These are phyloP conservation scores for Pteria penguin DNA, from an alignment of 2,888 invertebrate species.

Conservation along the genomic window DNA sequence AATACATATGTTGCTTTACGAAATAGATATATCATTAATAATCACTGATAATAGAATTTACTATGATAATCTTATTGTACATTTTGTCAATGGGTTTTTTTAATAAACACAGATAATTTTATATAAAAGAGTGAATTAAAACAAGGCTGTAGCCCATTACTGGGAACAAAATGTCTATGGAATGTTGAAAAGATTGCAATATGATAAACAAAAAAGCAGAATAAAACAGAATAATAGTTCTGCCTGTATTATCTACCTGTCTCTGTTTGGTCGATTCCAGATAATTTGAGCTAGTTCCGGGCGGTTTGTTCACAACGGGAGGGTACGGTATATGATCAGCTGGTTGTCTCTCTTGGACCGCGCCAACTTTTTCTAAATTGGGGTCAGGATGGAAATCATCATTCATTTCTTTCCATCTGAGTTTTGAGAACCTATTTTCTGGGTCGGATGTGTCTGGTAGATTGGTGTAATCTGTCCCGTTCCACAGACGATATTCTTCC, in stretches of 20 bases:
- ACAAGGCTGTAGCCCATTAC: too few species aligned
- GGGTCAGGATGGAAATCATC: conserved; percentile 54
- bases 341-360: conserved; percentile 28
- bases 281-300: conserved; percentile 52
- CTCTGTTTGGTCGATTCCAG: conserved; percentile 58
- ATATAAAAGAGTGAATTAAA: too few species aligned
- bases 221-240: not conserved
- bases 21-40: too few species aligned
- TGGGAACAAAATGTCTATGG: too few species aligned
- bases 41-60: not conserved
- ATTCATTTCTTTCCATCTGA: conserved; percentile 63
- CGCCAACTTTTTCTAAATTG: conserved; percentile 48
- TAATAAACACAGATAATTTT: too few species aligned
- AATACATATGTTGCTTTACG: too few species aligned
- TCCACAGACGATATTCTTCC: conserved; percentile 65
- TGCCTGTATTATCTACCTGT: too few species aligned
- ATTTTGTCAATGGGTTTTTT: not conserved
- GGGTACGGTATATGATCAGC: conserved; percentile 57
- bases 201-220: not conserved
- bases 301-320: conserved; percentile 53
- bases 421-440: conserved; percentile 36
- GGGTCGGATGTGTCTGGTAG: conserved; percentile 63
- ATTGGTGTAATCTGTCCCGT: conserved; percentile 73
- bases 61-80: not conserved
- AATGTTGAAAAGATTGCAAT: too few species aligned